Base-by-base conservation (phyloP, 2,797 vertebrate species). In the Xyrichtys novacula region DNA sequence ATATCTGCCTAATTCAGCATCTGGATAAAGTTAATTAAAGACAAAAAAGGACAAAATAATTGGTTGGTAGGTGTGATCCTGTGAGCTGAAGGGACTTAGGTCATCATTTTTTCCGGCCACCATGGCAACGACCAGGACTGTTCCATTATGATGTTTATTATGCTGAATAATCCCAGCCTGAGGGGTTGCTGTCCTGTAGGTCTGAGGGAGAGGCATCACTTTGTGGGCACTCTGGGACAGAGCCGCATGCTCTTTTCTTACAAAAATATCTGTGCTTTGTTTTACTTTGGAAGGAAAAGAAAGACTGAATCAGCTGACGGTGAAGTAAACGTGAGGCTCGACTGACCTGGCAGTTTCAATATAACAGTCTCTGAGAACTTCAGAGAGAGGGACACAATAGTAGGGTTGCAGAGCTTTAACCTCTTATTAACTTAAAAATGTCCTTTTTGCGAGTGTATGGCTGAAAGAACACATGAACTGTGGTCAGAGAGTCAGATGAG, bases 391-490 rank as follows among this genome's bases (percentile, higher is more conserved):
- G 9, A 85, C 29, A 84, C 77, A 86, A 85, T 72, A 39, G 76
- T 40, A 84, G 86, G 84, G 73, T 88, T 85, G 85, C 57, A 46
- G n/a, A 56, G 58, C 65, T 76, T 76, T 38, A 88, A 83, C 84
- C 84, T 75, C 81, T 86, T 83, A 89, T 88, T 91, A 84, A 83
- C 76, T 65, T 74, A 78, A 89, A 87, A 86, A 79, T 74, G 80
- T 23, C 36, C 22, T 40, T 79, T 82, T 85, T 81, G 54, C 11
- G n/a, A 72, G 23, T 62, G 58, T 79, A 74, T 58, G 25, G 9
- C 56, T 44, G 29, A 68, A 49, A 73, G 42, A 68, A 61, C 54
- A 73, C 76, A 75, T 49, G 64, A 74, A 65, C 57, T 77, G 73
- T 58, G 81, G 83, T 72, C 63, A 36, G 32, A 52, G 4, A 29